phyloP scores from a whole-genome alignment of 2,797 vertebrate genomes.

The Protosalanx chinensis region DNA sequence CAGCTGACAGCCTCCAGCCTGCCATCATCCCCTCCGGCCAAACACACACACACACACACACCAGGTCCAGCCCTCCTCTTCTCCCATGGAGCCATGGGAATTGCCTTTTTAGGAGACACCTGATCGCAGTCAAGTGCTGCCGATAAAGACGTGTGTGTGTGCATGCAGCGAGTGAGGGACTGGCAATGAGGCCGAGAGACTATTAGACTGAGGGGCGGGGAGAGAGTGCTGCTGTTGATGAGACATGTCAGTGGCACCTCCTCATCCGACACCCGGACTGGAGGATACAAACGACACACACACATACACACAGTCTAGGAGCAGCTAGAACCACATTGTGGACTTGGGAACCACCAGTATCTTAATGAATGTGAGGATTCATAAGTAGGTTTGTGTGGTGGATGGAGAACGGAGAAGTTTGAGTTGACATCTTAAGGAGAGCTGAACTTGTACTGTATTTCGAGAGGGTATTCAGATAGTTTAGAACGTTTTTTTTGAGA shows the following conservation, averaged over 20 bases:
- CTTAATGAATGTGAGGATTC: too few species aligned
- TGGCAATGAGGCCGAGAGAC: slow-evolving; percentile 9
- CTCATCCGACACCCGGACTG: background rate
- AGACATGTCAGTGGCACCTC: background rate
- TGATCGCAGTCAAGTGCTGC: slow-evolving; percentile 57
- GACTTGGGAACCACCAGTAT: too few species aligned
- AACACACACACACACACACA: background rate
- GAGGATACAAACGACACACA: background rate
- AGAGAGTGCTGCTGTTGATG: slow-evolving; percentile 11
- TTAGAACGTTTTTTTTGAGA: slow-evolving; percentile 11
- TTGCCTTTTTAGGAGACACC: slow-evolving; percentile 83
- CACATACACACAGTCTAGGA: background rate
- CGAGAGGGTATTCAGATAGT: too few species aligned
- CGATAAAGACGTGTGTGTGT: slow-evolving; percentile 58
- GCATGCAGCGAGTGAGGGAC: slow-evolving; percentile 6
- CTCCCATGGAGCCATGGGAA: slow-evolving; percentile 53
- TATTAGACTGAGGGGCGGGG: slow-evolving; percentile 19
- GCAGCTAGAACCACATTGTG: slow-evolving; percentile 7
- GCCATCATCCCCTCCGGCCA: slow-evolving; percentile 52
- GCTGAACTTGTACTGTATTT: too few species aligned
- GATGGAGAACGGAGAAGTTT: too few species aligned
- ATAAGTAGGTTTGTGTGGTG: too few species aligned
- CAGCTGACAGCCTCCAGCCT: slow-evolving; percentile 58
- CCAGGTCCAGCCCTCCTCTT: slow-evolving; percentile 25
- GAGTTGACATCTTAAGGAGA: too few species aligned